Base-by-base conservation (phyloP, 2,797 vertebrate species). In the Brachyrhaphis roseni region DNA sequence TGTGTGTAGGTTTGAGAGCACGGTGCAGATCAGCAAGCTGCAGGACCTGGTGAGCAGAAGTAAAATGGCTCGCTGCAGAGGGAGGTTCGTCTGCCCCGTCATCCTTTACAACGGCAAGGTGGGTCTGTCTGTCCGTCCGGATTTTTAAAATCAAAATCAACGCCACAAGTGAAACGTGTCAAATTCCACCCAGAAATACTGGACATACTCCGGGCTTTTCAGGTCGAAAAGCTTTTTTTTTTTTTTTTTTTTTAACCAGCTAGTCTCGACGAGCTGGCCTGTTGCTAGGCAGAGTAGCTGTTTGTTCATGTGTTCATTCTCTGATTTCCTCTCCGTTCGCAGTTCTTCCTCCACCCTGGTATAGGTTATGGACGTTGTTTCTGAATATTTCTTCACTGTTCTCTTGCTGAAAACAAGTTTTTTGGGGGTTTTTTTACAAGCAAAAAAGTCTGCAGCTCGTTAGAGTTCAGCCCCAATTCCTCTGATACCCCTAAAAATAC, bases 61-160 rank as follows among this genome's bases (percentile, higher is more conserved):
- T 87, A 99, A 98, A 88, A 96, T 98, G 95, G 98, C 98, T 23
- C 96, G 98, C 82, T 99, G 98, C 87, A 94, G 98, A 93, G 98
- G 98, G 77, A 95, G 98, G 76, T 99, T 99, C 45, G 98, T 98
- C 80, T 99, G 98, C 91, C 98, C 98, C 0, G 98, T 99, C 92
- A 99, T 99, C 91, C 96, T 99, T 70, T 99, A 98, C 95, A 98
- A 98, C 62, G 98, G 98, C 91, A 99, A 99, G 97, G 98, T 99
- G 26, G 13, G 68, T 71, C 12, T 3, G 49, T 47, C 46, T 3
- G 6, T 51, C 49, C 2, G 2, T 34, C 15, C 31, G 47, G 18
- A 49, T 20, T 5, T 49, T 49, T 20, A 20, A 20, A 18, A 16
- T 47, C 46, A 47, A 34, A 34, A 34, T 34, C 34, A 1, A 20